Evolutionary conservation across 1,140 invertebrate genomes (phyloP), one percentile per base, ranked within the genome.

Genomic region (Charaxes varanes): DNA sequence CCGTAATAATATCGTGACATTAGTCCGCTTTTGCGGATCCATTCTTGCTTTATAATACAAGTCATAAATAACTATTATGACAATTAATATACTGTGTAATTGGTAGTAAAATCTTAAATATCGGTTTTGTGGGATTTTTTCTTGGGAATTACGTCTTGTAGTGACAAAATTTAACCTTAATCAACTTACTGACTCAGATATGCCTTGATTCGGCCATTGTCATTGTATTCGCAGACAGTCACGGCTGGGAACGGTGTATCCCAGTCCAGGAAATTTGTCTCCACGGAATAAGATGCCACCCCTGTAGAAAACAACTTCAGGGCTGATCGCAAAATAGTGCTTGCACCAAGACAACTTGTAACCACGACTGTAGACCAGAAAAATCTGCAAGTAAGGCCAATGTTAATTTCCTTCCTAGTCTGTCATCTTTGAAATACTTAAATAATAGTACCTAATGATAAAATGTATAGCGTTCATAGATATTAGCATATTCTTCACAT

Each of bases 261-360:
- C 88, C 90, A 92, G 32, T 89, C 74, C n/a, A 90, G 56, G 57
- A 90, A 91, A 17, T 84, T 86, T 2, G 88, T 90, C 36, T 91
- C 89, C 2, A 88, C 85, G 2, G 68, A 62, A 24, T 67, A 81
- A 0, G 71, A 62, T 0, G 74, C 63, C 0, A 59, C 62, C 1
- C 48, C 60, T 6, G 58, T 49, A 0, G 56, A 54, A 14, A 65
- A 72, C 3, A 76, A 21, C 2, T 34, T 40, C 0, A 81, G 42
- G 5, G 64, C 45, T 5, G 53, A 65, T 10, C 38, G 46, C 0
- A 81, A 31, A 0, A 81, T 50, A 2, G 44, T 12, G 0, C 43
- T 26, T 0, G 69, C 60, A 0, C 73, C 58, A 4, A 60, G 40
- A 22, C 54, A 53, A 22, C 69, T 62, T 3, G 33, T 38, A 0